These are phyloP conservation scores for Ia io DNA, from an alignment of 2,113 vertebrate genomes.

Conservation along the genomic window DNA sequence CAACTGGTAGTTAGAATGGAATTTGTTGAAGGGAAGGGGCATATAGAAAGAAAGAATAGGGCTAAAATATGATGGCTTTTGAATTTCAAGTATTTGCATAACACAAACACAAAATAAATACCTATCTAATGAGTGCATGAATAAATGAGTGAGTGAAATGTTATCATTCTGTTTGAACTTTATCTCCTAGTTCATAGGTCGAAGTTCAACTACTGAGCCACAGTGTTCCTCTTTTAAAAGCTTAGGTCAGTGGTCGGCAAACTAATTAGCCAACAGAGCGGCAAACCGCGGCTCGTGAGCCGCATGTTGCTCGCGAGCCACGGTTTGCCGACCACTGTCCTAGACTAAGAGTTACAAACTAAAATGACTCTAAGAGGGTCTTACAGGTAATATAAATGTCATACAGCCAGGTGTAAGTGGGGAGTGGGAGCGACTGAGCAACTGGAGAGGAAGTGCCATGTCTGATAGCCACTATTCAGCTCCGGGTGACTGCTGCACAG, in stretches of 20 bases:
- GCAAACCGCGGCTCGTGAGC: too few relatives aligned
- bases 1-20: neutral
- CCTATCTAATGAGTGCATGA: neutral
- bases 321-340: too few relatives aligned
- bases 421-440: neutral
- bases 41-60: neutral
- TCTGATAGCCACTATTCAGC: neutral
- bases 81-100: constrained; percentile 2
- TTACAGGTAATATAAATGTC: neutral
- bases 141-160: neutral
- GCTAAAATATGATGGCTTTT: neutral
- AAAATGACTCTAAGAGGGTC: neutral
- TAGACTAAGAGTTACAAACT: neutral
- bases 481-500: neutral
- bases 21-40: neutral
- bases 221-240: too few relatives aligned
- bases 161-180: neutral
- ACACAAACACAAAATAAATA: neutral
- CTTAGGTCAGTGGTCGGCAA: too few relatives aligned
- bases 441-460: fast-evolving
- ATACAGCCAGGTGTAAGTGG: neutral
- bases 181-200: neutral
- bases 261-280: too few relatives aligned
- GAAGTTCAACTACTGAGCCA: too few relatives aligned
- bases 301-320: too few relatives aligned